Evolutionary conservation across 2,888 invertebrate species (phyloP).

Genomic region (Neoascia interrupta): DNA sequence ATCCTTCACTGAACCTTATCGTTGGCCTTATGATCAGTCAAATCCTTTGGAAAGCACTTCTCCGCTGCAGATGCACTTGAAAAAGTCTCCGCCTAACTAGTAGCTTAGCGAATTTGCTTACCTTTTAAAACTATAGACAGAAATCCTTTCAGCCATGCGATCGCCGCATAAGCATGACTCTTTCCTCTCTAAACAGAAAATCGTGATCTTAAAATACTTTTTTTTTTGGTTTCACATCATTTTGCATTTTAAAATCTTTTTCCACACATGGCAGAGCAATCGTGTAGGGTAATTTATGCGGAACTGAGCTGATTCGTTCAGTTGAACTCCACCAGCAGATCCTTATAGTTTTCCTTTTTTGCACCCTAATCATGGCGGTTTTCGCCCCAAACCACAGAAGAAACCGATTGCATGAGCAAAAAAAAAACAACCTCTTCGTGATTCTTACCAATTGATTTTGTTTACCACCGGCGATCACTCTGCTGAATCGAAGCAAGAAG

Average conservation of each 20-base stretch:
- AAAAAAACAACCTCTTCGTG: constrained; percentile 45
- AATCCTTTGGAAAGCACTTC: no score
- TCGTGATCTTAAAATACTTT: constrained; percentile 47
- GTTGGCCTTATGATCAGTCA: no score
- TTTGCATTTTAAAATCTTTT: constrained; percentile 39
- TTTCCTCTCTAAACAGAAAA: constrained; percentile 17
- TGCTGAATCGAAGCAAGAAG: constrained; percentile 52
- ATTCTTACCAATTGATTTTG: constrained; percentile 58
- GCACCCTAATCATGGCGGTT: constrained; percentile 42
- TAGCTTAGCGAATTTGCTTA: no score
- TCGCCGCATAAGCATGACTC: constrained; percentile 45
- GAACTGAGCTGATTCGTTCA: constrained; percentile 50
- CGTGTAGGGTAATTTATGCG: constrained; percentile 69
- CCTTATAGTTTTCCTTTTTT: constrained; percentile 41
- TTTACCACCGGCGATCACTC: constrained; percentile 58
- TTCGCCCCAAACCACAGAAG: constrained; percentile 1
- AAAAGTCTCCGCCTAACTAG: no score
- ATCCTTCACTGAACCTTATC: no score
- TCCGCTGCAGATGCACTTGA: no score
- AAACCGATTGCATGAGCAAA: not conserved
- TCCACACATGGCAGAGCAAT: constrained; percentile 69
- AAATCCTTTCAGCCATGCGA: constrained; percentile 54
- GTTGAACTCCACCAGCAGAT: constrained; percentile 14
- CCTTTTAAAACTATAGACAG: no score
- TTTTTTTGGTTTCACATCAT: constrained; percentile 54